Evolutionary conservation across 1,140 invertebrate genomes (phyloP), one percentile per base, ranked within the genome.

Genomic region (Aphaenogaster ashmeadi): DNA sequence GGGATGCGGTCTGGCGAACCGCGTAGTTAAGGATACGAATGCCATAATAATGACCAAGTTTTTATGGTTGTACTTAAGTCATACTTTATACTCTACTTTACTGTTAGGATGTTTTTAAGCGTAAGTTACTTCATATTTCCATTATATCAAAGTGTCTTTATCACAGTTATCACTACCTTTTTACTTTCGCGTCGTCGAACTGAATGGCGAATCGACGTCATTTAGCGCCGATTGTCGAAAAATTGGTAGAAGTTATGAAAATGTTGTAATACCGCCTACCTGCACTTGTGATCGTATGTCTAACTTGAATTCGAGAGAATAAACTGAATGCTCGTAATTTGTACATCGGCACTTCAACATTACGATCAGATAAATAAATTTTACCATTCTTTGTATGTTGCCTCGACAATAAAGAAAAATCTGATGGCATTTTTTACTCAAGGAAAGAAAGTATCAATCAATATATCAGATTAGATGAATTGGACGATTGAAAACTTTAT

Each of bases 31-130:
- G 92, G 92, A 94, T 91, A 94, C 89, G 93, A 95, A 95, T 95
- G 95, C 95, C 95, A 95, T 95, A 95, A 95, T 94, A 94, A 95
- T 95, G 94, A 95, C 94, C 94, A 95, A 95, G 92, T 93, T 95
- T 91, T 94, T 94, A 93, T 95, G 94, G 95, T 95, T 95, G 94
- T 95, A 95, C 94, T 95, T 95, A 95, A 95, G 94, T 95, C 95
- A 95, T 95, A 95, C 83, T 93, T 94, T 93, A 92, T 93, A 93
- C 87, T 93, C 92, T 94, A 94, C 91, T 87, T 91, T 89, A 83
- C 81, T 87, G 38, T 93, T 89, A 94, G 92, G 86, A 64, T 92
- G 56, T 44, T 89, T 52, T 80, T 93, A 94, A 91, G 72, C 88
- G 81, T 94, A 94, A 91, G 92, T 93, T 92, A 88, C 79, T 92